phyloP scores from a whole-genome alignment of 1,140 invertebrate species.

The Myzus persicae region DNA sequence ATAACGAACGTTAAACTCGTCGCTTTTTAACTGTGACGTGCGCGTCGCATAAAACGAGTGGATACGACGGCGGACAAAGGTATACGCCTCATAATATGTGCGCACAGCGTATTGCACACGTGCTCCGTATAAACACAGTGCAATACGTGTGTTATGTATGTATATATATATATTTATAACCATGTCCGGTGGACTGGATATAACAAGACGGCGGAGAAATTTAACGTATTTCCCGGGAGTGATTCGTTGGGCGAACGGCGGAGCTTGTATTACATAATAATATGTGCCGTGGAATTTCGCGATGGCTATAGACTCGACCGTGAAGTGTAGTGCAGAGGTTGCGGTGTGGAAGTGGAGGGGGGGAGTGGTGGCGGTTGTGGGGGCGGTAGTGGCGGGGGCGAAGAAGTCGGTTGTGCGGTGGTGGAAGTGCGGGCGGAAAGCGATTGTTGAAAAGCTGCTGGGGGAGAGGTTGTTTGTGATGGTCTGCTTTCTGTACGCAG shows the following conservation, averaged over 20 bases:
- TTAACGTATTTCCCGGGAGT: not conserved
- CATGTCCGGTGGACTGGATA: not conserved
- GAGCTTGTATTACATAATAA: slow-evolving; percentile 10
- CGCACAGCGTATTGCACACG: not conserved
- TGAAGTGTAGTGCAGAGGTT: not conserved
- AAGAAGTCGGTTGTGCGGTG: too few relatives aligned
- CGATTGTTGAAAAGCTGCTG: not conserved
- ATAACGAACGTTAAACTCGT: too few relatives aligned
- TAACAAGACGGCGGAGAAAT: not conserved
- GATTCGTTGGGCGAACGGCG: not conserved
- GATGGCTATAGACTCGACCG: not conserved
- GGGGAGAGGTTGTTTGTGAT: not conserved
- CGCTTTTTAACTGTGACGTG: too few relatives aligned
- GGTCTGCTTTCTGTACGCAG: not conserved
- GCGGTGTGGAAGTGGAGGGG: too few relatives aligned
- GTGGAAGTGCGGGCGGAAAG: not conserved
- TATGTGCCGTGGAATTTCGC: not conserved
- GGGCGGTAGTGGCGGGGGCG: too few relatives aligned
- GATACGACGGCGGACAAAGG: too few relatives aligned
- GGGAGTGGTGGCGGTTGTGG: not conserved
- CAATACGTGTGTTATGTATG: too few relatives aligned
- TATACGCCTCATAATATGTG: too few relatives aligned
- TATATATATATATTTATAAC: not conserved
- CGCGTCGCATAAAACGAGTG: too few relatives aligned
- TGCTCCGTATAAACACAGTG: not conserved